phyloP scores from a whole-genome alignment of 2,888 invertebrate species.

The Apamea epomidion region DNA sequence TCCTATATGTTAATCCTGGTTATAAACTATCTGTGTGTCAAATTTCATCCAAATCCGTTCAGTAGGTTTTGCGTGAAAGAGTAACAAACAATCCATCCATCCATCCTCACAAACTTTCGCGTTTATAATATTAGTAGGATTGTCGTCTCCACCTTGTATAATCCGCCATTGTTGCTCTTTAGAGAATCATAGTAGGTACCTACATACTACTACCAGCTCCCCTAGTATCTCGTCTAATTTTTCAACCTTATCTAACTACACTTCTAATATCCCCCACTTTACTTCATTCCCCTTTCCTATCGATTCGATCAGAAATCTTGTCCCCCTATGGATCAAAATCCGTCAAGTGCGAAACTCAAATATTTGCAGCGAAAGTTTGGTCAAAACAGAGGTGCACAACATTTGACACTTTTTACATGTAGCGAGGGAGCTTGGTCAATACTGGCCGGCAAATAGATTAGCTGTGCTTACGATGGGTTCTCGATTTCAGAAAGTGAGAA shows the following conservation, averaged over 20 bases:
- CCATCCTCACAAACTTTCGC: too few relatives aligned
- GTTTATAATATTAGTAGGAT: too few relatives aligned
- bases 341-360: constrained; percentile 78
- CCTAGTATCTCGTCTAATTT: neutral
- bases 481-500: constrained; percentile 53
- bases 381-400: constrained; percentile 76
- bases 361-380: constrained; percentile 77
- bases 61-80: too few relatives aligned
- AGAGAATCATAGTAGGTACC: neutral
- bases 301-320: constrained; percentile 49
- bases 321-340: constrained; percentile 61
- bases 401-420: constrained; percentile 78
- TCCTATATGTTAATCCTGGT: too few relatives aligned
- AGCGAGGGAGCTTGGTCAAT: constrained; percentile 78
- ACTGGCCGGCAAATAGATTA: constrained; percentile 79
- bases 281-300: constrained; percentile 22
- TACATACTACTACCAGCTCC: neutral
- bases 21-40: too few relatives aligned
- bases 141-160: too few relatives aligned
- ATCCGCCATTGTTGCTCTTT: neutral
- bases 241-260: neutral
- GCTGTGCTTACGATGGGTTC: constrained; percentile 65
- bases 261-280: neutral
- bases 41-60: too few relatives aligned
- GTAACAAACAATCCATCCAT: too few relatives aligned